A percentile compares a stretch with the other conserved stretches of the same genome.
Conservation (phyloP, 1,140 invertebrate genomes). For the Trichomalopsis sarcophagae region DNA sequence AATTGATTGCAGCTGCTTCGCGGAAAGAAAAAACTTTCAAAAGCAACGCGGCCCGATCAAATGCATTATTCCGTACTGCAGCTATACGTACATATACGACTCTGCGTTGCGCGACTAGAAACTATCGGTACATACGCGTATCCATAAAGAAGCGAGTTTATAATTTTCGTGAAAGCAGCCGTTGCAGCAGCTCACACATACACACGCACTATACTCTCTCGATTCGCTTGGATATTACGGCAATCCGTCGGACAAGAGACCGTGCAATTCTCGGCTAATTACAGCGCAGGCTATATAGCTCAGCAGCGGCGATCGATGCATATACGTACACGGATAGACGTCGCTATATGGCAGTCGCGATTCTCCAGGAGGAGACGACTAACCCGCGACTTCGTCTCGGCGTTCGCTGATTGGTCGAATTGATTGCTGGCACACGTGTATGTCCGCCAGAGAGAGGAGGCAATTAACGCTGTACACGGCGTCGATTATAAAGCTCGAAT, state of each 20-base stretch:
- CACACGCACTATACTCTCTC: not conserved
- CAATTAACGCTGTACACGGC: not conserved
- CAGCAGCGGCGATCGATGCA: not conserved
- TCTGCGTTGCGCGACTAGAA: not conserved
- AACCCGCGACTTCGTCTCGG: not conserved
- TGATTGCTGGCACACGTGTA: not conserved
- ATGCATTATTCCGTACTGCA: not conserved
- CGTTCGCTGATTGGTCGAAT: slow-evolving; percentile 4
- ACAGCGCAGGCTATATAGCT: not conserved
- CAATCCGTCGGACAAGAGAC: slow-evolving; percentile 9
- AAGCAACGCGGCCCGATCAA: not conserved
- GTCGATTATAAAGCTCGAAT: slow-evolving; percentile 15
- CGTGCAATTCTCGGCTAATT: slow-evolving; percentile 32
- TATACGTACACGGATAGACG: not conserved
- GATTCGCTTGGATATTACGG: not conserved
- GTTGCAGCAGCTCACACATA: not conserved
- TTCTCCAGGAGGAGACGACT: not conserved
- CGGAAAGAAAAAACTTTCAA: slow-evolving; percentile 6
- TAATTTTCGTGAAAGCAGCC: slow-evolving; percentile 33
- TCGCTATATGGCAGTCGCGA: not conserved
- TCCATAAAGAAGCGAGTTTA: not conserved
- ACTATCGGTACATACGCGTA: not conserved
- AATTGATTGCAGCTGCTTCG: not conserved
- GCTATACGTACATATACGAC: not conserved
- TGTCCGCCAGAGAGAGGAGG: not conserved